Conservation (phyloP, 2,113 vertebrate species). For the Rafetus swinhoei region DNA sequence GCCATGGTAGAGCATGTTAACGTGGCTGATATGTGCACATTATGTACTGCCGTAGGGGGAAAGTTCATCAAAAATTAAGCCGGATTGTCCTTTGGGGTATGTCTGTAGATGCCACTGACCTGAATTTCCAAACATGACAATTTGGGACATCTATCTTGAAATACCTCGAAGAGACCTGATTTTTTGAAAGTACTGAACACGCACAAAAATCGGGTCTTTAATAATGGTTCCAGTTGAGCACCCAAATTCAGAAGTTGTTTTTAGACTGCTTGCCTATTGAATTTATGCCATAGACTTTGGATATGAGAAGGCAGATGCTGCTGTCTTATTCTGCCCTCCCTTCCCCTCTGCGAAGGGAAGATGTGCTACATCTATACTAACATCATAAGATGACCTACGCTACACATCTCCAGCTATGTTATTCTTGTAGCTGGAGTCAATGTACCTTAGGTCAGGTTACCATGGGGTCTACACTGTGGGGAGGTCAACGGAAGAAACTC, state of each 20-base stretch:
- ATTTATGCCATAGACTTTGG: not conserved
- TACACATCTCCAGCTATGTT: too few species aligned
- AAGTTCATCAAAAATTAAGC: not conserved
- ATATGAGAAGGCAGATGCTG: not conserved
- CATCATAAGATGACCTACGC: too few species aligned
- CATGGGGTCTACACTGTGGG: too few species aligned
- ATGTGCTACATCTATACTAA: not conserved
- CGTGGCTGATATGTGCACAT: rapidly evolving
- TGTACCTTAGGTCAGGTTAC: too few species aligned
- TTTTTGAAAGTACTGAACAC: not conserved
- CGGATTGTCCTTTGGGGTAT: not conserved
- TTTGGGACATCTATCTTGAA: not conserved
- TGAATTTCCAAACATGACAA: not conserved
- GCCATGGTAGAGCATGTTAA: not conserved
- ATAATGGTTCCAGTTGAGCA: not conserved
- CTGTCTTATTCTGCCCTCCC: not conserved
- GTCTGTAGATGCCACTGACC: not conserved
- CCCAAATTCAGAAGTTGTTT: not conserved
- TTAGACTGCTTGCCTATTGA: not conserved
- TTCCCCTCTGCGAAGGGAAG: rapidly evolving
- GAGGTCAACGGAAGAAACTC: too few species aligned
- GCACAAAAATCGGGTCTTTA: not conserved
- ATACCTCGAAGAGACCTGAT: not conserved
- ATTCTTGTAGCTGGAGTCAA: too few species aligned
- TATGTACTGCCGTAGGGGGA: not conserved